Conservation (phyloP, 2,888 invertebrate genomes). For the Lithophane socia region DNA sequence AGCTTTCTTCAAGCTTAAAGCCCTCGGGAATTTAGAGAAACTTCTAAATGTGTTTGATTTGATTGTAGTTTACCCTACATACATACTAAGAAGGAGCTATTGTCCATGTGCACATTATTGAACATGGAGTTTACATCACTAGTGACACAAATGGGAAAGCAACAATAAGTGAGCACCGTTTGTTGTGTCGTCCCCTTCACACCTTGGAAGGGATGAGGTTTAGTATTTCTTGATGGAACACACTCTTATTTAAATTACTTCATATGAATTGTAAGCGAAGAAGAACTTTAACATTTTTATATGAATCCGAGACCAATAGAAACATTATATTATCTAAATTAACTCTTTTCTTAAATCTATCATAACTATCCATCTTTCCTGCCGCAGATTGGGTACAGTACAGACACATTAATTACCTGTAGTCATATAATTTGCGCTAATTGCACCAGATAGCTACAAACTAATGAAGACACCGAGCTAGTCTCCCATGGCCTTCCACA, state of each 20-base stretch:
- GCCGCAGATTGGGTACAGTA: constrained; percentile 8
- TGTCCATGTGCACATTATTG: background rate
- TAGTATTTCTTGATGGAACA: background rate
- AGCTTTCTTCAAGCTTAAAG: background rate
- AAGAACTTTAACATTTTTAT: background rate
- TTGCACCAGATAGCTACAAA: constrained; percentile 31
- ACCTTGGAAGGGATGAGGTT: background rate
- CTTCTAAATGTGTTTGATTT: background rate
- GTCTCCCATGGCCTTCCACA: constrained; percentile 59
- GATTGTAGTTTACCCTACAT: background rate
- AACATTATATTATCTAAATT: background rate
- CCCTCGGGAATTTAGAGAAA: background rate
- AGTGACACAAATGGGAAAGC: background rate
- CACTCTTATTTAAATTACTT: background rate
- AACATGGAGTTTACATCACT: background rate
- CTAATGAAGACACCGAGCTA: constrained; percentile 56
- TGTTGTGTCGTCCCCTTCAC: background rate
- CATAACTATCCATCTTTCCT: background rate
- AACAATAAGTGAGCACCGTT: background rate
- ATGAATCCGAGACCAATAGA: background rate
- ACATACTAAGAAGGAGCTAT: background rate
- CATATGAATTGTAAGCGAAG: background rate
- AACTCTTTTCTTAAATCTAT: background rate
- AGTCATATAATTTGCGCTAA: constrained; percentile 48
- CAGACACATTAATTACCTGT: constrained; percentile 11